Evolutionary conservation across 2,797 vertebrate genomes (phyloP).

Genomic region (Gobionotothen gibberifrons): DNA sequence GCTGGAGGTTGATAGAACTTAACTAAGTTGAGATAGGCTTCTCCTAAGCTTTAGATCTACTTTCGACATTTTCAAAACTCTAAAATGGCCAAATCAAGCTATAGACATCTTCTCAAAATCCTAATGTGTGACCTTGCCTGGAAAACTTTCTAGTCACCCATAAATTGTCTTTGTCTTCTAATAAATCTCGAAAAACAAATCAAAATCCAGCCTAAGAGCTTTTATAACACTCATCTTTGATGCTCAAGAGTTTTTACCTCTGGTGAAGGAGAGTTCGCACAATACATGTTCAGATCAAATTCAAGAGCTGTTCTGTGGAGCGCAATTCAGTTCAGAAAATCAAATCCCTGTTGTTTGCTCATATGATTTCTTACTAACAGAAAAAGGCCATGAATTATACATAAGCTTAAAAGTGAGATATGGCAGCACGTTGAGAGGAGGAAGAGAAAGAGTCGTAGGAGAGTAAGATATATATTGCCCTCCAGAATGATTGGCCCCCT

Average conservation of each 20-base stretch:
- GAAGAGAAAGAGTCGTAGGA: constrained; percentile 28
- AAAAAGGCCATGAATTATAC: constrained; percentile 54
- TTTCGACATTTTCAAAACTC: not conserved
- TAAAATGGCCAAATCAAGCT: not conserved
- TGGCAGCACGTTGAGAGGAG: constrained; percentile 6
- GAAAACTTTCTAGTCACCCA: too few species aligned
- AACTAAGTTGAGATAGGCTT: not conserved
- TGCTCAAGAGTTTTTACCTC: not conserved
- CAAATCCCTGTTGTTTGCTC: constrained; percentile 62
- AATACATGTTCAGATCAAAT: constrained; percentile 4
- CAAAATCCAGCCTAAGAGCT: not conserved
- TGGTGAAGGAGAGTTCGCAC: not conserved
- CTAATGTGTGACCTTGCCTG: not conserved
- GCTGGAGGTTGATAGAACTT: constrained; percentile 11
- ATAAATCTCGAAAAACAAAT: not conserved
- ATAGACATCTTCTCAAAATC: not conserved
- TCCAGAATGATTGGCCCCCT: constrained; percentile 63
- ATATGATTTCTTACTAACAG: constrained; percentile 39
- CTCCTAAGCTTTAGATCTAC: not conserved
- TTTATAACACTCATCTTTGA: not conserved
- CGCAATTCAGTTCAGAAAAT: constrained; percentile 38
- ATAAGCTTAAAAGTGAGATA: constrained; percentile 45
- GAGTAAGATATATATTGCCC: constrained; percentile 52
- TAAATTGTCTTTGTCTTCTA: not conserved
- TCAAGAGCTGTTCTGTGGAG: constrained; percentile 5